Evolutionary conservation across 2,888 invertebrate genomes (phyloP), one percentile per base, ranked within the genome.

Genomic region (Cephus pygmeus): DNA sequence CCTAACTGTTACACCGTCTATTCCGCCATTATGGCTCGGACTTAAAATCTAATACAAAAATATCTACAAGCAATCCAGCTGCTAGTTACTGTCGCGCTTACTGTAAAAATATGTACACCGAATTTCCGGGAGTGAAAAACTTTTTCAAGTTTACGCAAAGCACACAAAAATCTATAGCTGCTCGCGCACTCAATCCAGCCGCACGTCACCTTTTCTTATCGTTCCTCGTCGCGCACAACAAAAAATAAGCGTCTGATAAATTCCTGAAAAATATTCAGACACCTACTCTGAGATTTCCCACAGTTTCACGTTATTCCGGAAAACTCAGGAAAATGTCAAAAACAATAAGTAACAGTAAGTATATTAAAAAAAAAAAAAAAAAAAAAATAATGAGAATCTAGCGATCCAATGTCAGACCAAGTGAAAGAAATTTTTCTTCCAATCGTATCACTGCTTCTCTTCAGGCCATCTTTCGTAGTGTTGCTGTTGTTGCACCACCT

Each of bases 401-500:
- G 23, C 56, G 23, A 23, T 1, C 56, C 56, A 56, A 23, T 0
- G 56, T 56, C 56, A 56, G 23, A 56, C 56, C 23, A 23, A 56
- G 23, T 23, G 2, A 56, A 23, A 56, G 56, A 56, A 56, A 23
- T 23, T 75, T 73, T 76, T 77, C 69, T 77, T 73, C 75, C 23
- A 76, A 34, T 69, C 33, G 75, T 83, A 84, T 85, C 84, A 87
- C 85, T 89, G 85, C 80, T 88, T 88, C 40, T 89, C 89, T 69
- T 88, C 88, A 71, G 84, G 83, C 89, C 90, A 90, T 79, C 87
- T 82, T 33, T 90, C 87, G 12, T 87, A 75, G 76, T 79, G 80
- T 40, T 83, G 83, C 34, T 80, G 82, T 34, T 82, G 84, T 30
- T 79, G 83, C 12, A 79, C 73, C 69, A 84, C 78, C 34, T 79